A percentile compares a stretch with the other conserved stretches of the same genome.
phyloP scores from a whole-genome alignment of 2,888 invertebrate genomes.

The Ochropleura plecta region DNA sequence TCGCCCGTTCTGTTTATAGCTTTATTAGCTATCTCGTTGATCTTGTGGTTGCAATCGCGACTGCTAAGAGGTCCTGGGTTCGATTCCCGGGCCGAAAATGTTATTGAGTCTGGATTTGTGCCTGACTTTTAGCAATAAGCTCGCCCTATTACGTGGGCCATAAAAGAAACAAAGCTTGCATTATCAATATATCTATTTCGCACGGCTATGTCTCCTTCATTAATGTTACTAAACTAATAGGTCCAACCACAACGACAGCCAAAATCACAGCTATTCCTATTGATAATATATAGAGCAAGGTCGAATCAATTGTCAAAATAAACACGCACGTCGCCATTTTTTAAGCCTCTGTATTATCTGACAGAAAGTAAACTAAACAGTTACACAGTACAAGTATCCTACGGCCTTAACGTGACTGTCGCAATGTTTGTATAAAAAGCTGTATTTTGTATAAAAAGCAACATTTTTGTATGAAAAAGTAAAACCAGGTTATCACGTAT shows the following conservation, averaged over 20 bases:
- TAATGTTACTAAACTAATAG: slow-evolving; percentile 16
- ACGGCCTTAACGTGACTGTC: slow-evolving; percentile 64
- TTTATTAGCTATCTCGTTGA: too few species aligned
- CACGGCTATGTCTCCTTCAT: slow-evolving; percentile 9
- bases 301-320: slow-evolving; percentile 59
- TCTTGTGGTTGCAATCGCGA: too few species aligned
- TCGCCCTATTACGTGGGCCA: too few species aligned
- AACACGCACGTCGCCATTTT: slow-evolving; percentile 65
- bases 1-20: too few species aligned
- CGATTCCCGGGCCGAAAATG: too few species aligned
- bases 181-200: neutral
- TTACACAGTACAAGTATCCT: slow-evolving; percentile 42
- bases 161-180: neutral
- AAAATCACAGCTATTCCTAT: slow-evolving; percentile 41
- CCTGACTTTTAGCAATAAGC: too few species aligned
- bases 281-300: slow-evolving; percentile 58
- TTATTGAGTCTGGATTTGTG: too few species aligned
- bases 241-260: neutral
- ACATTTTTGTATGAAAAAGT: slow-evolving; percentile 53
- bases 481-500: slow-evolving; percentile 70
- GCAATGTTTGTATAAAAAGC: slow-evolving; percentile 54
- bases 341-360: slow-evolving; percentile 51
- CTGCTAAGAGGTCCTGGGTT: too few species aligned
- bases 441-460: slow-evolving; percentile 35
- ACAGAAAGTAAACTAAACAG: slow-evolving; percentile 31